A percentile compares a stretch with the other conserved stretches of the same genome.
Evolutionary conservation across 2,797 vertebrate species (phyloP).

Genomic region (Momotus momota): DNA sequence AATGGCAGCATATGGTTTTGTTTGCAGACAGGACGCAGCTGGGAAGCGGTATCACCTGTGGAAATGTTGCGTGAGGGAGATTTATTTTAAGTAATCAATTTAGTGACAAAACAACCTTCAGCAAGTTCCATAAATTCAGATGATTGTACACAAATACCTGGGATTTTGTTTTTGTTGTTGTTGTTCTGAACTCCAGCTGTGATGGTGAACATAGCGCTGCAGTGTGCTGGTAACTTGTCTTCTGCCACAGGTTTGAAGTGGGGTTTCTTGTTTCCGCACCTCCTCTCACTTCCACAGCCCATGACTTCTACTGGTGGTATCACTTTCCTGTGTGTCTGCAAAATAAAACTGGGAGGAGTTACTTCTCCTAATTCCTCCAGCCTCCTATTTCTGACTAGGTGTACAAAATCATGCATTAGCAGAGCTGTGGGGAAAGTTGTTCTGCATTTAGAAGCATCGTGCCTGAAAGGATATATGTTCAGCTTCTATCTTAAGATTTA

Average conservation of each 20-base stretch:
- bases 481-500: neutral
- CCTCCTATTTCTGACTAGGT: neutral
- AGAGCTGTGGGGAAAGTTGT: neutral
- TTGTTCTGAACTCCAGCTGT: neutral
- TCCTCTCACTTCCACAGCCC: neutral
- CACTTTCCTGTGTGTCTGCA: neutral
- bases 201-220: neutral
- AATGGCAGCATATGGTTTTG: slow-evolving; percentile 35
- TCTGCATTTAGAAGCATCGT: neutral
- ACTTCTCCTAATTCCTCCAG: neutral
- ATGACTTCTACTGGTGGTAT: neutral
- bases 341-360: neutral
- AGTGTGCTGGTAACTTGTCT: neutral
- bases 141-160: neutral
- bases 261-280: neutral
- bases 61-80: neutral
- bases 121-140: neutral
- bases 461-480: neutral
- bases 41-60: slow-evolving; percentile 58
- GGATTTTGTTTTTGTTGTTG: neutral
- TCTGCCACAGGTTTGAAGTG: neutral
- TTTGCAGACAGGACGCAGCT: slow-evolving; percentile 72
- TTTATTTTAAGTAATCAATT: neutral
- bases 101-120: slow-evolving; percentile 45
- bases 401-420: neutral